phyloP scores from a whole-genome alignment of 2,888 invertebrate genomes.

The Melieria picta region DNA sequence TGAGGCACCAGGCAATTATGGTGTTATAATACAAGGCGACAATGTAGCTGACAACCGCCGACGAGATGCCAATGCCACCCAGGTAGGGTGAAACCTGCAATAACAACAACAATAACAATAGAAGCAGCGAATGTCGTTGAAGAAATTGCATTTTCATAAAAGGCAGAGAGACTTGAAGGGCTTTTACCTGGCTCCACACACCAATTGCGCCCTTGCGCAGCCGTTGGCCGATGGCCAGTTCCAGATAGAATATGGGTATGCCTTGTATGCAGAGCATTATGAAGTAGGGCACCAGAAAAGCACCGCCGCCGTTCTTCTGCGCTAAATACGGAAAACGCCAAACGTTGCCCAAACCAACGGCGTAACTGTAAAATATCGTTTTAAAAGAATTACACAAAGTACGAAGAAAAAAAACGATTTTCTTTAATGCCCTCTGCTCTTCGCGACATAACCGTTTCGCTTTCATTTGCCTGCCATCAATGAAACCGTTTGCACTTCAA shows the following conservation, averaged over 20 bases:
- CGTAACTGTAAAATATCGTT: slow-evolving; percentile 70
- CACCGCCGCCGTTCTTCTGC: slow-evolving; percentile 94
- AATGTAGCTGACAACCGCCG: slow-evolving; percentile 95
- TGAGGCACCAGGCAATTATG: slow-evolving; percentile 97
- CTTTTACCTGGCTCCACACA: slow-evolving; percentile 84
- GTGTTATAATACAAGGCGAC: slow-evolving; percentile 98
- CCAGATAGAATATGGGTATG: slow-evolving; percentile 95
- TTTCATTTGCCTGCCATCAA: background rate
- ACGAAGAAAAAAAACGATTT: background rate
- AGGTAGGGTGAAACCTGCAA: slow-evolving; percentile 80
- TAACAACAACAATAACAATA: background rate
- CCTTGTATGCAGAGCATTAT: slow-evolving; percentile 95
- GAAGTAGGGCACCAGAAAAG: slow-evolving; percentile 96
- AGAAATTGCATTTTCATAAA: background rate
- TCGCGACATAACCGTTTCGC: background rate
- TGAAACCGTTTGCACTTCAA: background rate
- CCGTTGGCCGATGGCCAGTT: slow-evolving; percentile 93
- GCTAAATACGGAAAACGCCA: slow-evolving; percentile 96
- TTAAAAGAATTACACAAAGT: background rate
- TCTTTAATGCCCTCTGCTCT: background rate
- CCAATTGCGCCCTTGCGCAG: slow-evolving; percentile 93
- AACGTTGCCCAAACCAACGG: slow-evolving; percentile 93
- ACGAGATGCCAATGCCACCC: slow-evolving; percentile 91
- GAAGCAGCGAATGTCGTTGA: slow-evolving; percentile 2
- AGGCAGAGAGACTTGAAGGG: background rate